These are phyloP conservation scores for Psophia crepitans DNA, from an alignment of 2,113 vertebrate genomes.

Conservation along the genomic window DNA sequence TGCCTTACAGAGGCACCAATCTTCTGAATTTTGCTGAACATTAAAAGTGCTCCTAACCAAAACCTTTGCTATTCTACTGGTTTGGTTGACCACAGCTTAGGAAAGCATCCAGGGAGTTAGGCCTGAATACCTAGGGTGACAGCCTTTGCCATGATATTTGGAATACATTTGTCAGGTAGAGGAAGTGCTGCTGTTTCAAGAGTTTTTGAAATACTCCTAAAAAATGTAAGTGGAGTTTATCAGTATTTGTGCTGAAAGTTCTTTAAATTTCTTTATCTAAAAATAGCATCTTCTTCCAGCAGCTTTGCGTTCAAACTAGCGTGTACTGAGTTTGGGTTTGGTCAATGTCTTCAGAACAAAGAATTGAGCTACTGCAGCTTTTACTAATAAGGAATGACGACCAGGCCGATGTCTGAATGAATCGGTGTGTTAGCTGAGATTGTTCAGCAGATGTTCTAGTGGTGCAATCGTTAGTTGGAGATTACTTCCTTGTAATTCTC, in stretches of 20 bases:
- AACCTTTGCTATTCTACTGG: rapidly evolving
- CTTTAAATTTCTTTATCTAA: neutral
- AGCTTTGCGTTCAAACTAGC: neutral
- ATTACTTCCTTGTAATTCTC: neutral
- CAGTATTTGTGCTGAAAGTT: neutral
- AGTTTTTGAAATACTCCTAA: neutral
- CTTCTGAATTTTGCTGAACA: neutral
- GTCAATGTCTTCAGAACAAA: neutral
- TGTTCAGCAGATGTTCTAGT: neutral
- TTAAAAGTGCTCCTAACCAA: neutral
- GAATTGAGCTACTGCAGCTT: neutral
- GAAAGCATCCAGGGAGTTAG: neutral
- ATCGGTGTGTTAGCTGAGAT: neutral
- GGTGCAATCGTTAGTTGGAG: neutral
- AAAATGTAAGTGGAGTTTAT: neutral
- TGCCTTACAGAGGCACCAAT: neutral
- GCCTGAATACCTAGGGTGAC: neutral
- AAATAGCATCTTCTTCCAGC: neutral
- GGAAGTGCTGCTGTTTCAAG: neutral
- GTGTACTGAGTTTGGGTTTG: neutral
- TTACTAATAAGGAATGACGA: neutral
- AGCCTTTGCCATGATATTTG: neutral
- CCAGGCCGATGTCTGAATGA: neutral
- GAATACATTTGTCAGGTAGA: neutral
- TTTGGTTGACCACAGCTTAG: neutral